phyloP scores from a whole-genome alignment of 1,140 invertebrate species.

The Chymomyza costata region DNA sequence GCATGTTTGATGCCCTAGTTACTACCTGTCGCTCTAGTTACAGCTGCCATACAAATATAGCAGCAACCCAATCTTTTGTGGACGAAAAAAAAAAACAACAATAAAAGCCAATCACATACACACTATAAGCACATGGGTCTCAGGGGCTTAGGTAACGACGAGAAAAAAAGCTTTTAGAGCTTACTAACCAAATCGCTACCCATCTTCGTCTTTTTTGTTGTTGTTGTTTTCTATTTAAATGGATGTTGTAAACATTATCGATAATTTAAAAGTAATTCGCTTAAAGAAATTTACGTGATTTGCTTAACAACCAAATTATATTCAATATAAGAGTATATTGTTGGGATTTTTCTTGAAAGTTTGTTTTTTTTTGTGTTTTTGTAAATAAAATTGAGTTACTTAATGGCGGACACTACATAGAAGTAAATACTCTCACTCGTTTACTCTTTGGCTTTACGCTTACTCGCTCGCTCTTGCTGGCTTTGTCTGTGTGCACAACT shows the following conservation, averaged over 20 bases:
- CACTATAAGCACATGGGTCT: neutral
- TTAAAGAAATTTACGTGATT: constrained; percentile 66
- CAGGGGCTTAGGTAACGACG: neutral
- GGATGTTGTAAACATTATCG: constrained; percentile 19
- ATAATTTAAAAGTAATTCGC: constrained; percentile 68
- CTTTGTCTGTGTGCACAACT: neutral
- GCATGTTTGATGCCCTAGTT: no score
- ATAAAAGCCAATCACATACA: neutral
- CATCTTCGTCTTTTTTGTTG: constrained; percentile 1
- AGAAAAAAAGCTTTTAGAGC: neutral
- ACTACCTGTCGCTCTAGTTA: no score
- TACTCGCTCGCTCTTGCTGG: neutral
- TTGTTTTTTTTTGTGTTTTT: constrained; percentile 11
- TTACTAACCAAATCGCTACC: neutral
- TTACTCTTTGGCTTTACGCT: constrained; percentile 9
- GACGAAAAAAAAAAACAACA: constrained; percentile 3
- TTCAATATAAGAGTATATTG: constrained; percentile 10
- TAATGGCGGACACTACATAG: constrained; percentile 57
- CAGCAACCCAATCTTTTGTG: no score
- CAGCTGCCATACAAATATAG: no score
- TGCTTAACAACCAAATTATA: constrained; percentile 50
- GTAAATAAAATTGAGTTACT: constrained; percentile 52
- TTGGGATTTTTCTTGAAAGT: neutral
- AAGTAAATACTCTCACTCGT: constrained; percentile 25
- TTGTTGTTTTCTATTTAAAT: neutral